A percentile compares a stretch with the other conserved stretches of the same genome.
Conservation (phyloP, 2,797 vertebrate genomes). For the Tapirus indicus region DNA sequence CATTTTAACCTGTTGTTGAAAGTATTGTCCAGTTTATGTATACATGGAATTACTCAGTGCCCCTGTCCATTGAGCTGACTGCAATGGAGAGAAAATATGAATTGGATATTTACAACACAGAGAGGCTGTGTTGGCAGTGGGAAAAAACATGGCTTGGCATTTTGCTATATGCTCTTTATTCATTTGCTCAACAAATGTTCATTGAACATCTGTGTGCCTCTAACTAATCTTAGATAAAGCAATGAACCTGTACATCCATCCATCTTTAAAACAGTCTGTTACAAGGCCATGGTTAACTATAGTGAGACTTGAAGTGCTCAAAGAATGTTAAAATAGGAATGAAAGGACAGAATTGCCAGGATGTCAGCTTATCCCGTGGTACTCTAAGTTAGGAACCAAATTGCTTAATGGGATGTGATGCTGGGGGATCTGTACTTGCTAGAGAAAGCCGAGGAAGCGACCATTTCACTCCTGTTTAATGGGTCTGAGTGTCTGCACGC, state of each 20-base stretch:
- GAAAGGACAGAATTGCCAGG: background rate
- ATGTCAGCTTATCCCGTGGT: background rate
- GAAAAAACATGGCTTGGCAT: background rate
- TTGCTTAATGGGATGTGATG: background rate
- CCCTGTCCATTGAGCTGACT: background rate
- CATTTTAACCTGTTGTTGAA: background rate
- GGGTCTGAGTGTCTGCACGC: background rate
- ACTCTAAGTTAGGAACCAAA: constrained; percentile 5
- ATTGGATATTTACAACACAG: background rate
- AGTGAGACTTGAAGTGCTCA: constrained; percentile 16
- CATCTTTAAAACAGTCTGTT: background rate
- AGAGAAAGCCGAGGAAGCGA: background rate
- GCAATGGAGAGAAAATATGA: background rate
- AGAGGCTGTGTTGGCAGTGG: background rate
- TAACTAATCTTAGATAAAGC: background rate
- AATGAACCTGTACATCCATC: accelerated
- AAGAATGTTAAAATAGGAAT: background rate
- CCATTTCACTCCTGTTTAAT: background rate
- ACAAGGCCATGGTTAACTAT: background rate
- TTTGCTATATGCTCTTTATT: background rate
- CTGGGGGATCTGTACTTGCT: background rate
- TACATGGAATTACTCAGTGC: background rate
- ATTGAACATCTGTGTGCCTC: background rate
- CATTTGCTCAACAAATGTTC: background rate
- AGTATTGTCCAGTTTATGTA: background rate